These are phyloP conservation scores for Rhabdornis inornatus DNA, from an alignment of 2,113 vertebrate species.

Conservation along the genomic window DNA sequence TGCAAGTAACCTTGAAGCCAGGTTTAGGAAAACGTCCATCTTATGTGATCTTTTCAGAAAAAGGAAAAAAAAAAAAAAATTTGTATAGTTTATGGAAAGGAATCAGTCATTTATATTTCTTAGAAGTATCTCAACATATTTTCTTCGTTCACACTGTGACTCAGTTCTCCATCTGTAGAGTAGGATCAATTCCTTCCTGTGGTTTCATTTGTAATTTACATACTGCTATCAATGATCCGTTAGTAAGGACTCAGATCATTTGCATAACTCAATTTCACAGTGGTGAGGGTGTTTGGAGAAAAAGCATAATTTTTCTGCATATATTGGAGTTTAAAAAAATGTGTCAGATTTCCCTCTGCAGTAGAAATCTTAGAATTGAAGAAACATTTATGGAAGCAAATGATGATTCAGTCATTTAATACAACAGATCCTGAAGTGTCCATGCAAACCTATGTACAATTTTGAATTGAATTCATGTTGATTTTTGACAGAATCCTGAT, in stretches of 20 bases:
- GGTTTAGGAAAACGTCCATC: neutral
- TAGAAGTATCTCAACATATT: neutral
- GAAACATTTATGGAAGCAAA: neutral
- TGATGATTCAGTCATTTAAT: neutral
- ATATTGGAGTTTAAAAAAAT: neutral
- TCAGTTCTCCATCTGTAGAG: constrained; percentile 16
- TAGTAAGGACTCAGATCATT: neutral
- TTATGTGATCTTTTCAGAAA: neutral
- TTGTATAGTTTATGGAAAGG: neutral
- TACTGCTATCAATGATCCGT: neutral
- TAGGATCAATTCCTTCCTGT: neutral
- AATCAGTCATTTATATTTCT: neutral
- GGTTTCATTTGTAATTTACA: neutral
- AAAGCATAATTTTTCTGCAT: neutral
- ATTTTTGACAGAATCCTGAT: neutral
- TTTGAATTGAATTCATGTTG: neutral
- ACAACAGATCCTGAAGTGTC: neutral
- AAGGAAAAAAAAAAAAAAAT: neutral
- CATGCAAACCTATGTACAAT: neutral
- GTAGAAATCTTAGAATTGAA: neutral
- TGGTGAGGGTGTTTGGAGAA: neutral
- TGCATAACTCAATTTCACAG: neutral
- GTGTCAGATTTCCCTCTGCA: neutral
- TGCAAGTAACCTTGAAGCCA: neutral
- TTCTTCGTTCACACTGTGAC: neutral